Base-by-base conservation (phyloP, 2,888 invertebrate genomes). In the Agrilus cyanescens region DNA sequence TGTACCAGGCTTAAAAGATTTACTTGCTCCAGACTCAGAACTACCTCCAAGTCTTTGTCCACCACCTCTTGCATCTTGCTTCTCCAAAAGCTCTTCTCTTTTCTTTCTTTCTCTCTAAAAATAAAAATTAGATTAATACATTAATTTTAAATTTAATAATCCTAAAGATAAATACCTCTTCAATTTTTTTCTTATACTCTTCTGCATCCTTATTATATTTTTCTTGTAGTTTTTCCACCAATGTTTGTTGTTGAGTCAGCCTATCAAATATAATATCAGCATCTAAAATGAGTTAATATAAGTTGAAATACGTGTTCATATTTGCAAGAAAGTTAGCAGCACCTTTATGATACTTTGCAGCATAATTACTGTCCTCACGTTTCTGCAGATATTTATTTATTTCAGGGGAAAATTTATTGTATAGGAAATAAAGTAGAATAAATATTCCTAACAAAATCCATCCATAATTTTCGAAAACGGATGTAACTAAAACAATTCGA, bases 281-380 rank as follows among this genome's bases (percentile, higher is more conserved):
- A 62, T 72, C 71, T 72, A 44, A 16, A 57, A 51, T 10, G 13
- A 18, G 12, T 39, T 37, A 35, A 42, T 38, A 40, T 6, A 29
- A 44, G n/a, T 15, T 33, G 33, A 18, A 33, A 20, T 41, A 45
- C 4, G 7, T 4, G 2, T 25, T 25, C 10, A 4, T 20, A n/a
- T n/a, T n/a, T n/a, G n/a, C n/a, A n/a, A n/a, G n/a, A n/a, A 2
- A 8, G 18, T 10, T 4, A 32, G n/a, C 10, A 10, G 2, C n/a
- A 70, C 70, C 60, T 62, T 71, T 71, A 45, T 69, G 68, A 53
- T 69, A 69, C 50, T 68, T 68, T 16, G 63, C 68, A 15, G 59
- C 57, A 53, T 68, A 70, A 46, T 67, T 63, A 16, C 53, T 49
- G 25, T 69, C 65, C 8, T 61, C 62, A 44, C 50, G 62, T 32